Percentiles rank a stretch among this genome's conserved stretches.
These are phyloP conservation scores for Bothrops jararaca DNA, from an alignment of 2,113 vertebrate genomes.

Conservation along the genomic window DNA sequence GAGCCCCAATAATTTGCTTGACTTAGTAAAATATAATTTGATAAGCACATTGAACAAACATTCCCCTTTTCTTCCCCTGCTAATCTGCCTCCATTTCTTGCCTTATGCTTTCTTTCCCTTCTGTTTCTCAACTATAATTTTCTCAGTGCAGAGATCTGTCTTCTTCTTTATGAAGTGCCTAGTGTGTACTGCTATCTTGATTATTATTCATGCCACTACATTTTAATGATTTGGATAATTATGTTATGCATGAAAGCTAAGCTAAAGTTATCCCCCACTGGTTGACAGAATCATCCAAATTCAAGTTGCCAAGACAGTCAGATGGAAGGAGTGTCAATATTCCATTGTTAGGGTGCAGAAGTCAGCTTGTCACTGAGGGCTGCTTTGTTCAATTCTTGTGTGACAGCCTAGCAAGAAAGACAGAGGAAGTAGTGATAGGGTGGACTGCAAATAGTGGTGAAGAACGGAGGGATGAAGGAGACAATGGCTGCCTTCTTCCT, in stretches of 20 bases:
- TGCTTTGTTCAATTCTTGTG: not conserved
- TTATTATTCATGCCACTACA: not conserved
- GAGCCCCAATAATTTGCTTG: not conserved
- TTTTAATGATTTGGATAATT: not conserved
- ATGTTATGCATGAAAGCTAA: not conserved
- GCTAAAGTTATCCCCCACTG: not conserved
- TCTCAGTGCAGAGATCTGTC: not conserved
- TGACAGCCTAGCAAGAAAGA: not conserved
- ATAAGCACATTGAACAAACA: not conserved
- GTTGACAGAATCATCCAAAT: not conserved
- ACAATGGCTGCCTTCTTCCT: not conserved
- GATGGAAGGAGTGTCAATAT: not conserved
- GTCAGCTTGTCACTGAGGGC: not conserved
- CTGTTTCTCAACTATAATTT: not conserved
- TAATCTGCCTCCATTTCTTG: not conserved
- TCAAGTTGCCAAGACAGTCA: not conserved
- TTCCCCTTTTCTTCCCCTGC: not conserved
- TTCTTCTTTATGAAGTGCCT: not conserved
- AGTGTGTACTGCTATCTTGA: not conserved
- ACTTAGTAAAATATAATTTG: not conserved
- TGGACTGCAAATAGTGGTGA: not conserved
- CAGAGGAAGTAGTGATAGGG: not conserved
- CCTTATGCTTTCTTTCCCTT: not conserved
- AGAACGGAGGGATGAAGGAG: not conserved
- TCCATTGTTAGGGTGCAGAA: slow-evolving; percentile 4